Evolutionary conservation across 35 echinoderm and acorn worm genomes (phyloP), one percentile per base, ranked within the genome.

Genomic region (Ophioderma brevispina): DNA sequence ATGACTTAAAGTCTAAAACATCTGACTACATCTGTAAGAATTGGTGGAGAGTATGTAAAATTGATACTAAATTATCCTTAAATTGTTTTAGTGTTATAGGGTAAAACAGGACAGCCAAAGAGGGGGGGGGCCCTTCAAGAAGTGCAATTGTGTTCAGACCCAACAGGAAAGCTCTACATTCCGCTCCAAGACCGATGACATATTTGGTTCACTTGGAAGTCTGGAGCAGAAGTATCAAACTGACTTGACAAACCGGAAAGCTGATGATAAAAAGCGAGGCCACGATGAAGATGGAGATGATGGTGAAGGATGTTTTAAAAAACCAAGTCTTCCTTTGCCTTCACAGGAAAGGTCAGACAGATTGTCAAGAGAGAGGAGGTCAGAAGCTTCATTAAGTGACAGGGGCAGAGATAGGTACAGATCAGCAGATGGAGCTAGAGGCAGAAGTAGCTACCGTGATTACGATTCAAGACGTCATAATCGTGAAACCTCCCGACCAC

Each of bases 151-250:
- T n/a, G n/a, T n/a, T n/a, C n/a, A n/a, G 21, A 52, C 46, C 8
- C 46, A 52, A 70, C 59, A 70, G n/a, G 59, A 70, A 70, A 30
- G 3, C 28, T 3, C 15, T 15, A 13, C 15, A 25, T 70, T 70
- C n/a, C 15, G 59, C 15, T 64, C 83, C 0, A 85, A 85, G 55
- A 39, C 49, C 15, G 83, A 52, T 13, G 52, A 85, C 36, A 64
- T 85, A 31, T 85, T 85, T 64, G 83, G 83, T 21, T 85, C 83
- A 31, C 33, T 85, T 31, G 83, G 63, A 33, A 35, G 35, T 5
- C 33, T 85, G 6, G 83, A 85, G 83, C 43, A 37, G 52, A 59
- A 64, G 30, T 85, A 85, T 37, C 25, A 34, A 31, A 37, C 46
- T 35, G 50, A n/a, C 15, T 21, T 82, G 25, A 39, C 37, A 38